Evolutionary conservation across 2,888 invertebrate species (phyloP).

Genomic region (Chalcis sispes): DNA sequence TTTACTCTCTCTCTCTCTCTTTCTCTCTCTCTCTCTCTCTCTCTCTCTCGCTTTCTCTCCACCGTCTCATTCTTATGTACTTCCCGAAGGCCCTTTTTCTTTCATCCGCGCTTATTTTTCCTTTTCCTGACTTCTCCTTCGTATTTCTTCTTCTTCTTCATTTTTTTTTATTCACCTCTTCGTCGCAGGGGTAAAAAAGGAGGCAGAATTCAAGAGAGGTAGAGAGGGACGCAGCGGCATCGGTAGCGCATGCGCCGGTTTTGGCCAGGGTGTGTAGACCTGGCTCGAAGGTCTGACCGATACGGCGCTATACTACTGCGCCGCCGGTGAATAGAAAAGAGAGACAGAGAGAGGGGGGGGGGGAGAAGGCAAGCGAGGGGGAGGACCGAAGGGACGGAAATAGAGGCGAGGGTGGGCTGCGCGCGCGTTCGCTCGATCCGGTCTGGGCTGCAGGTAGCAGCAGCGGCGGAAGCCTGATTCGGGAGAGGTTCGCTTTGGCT

Average conservation of each 20-base stretch:
- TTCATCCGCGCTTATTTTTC: background rate
- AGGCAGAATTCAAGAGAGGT: background rate
- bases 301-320: background rate
- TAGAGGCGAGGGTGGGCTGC: conserved; percentile 11
- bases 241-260: conserved; percentile 66
- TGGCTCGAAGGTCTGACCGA: conserved; percentile 14
- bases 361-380: background rate
- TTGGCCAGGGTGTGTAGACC: conserved; percentile 71
- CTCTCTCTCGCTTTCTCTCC: background rate
- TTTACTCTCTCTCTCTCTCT: background rate
- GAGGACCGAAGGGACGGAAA: conserved; percentile 22
- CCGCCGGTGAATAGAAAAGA: background rate
- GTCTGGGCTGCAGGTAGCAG: conserved; percentile 52
- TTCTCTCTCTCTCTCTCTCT: background rate
- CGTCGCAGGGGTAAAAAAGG: background rate
- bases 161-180: background rate
- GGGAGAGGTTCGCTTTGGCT: conserved; percentile 20
- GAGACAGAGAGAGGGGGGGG: background rate
- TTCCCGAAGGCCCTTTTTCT: too few species aligned
- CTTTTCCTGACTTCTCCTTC: conserved; percentile 6
- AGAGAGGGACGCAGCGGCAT: background rate
- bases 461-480: conserved; percentile 12
- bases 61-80: background rate
- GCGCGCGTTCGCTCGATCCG: conserved; percentile 11
- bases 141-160: background rate